Conservation (phyloP, 2,888 invertebrate genomes). For the Blastobasis adustella region DNA sequence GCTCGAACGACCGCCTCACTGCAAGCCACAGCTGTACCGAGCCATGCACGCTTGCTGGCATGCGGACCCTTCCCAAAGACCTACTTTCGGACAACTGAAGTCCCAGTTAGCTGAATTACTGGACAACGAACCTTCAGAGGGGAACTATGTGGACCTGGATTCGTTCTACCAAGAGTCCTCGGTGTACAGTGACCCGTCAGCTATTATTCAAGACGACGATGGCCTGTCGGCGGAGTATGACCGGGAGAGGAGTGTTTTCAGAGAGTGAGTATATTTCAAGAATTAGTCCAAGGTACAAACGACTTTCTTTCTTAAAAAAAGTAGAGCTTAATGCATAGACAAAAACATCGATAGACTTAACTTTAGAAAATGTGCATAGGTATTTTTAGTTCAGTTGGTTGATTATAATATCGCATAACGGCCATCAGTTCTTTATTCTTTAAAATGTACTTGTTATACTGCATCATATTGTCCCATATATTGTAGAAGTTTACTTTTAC, state of each 20-base stretch:
- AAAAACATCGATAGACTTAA: no score
- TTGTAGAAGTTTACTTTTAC: no score
- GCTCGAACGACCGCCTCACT: constrained; percentile 86
- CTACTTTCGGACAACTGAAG: constrained; percentile 79
- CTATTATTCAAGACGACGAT: constrained; percentile 67
- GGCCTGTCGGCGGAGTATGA: constrained; percentile 67
- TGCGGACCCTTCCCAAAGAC: constrained; percentile 82
- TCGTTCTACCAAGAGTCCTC: constrained; percentile 79
- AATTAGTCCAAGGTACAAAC: no score
- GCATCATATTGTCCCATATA: no score
- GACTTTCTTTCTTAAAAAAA: no score
- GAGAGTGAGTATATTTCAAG: constrained; percentile 46
- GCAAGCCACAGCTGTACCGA: constrained; percentile 75
- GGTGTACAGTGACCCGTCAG: constrained; percentile 71
- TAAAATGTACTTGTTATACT: no score
- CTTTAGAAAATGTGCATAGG: no score
- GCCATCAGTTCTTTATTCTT: no score
- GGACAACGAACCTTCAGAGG: constrained; percentile 76
- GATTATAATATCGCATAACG: no score
- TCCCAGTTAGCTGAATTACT: constrained; percentile 75
- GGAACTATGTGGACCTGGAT: constrained; percentile 81
- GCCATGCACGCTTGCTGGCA: constrained; percentile 76
- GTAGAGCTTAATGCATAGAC: no score
- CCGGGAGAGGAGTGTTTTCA: constrained; percentile 55
- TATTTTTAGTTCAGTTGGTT: no score